Percentiles rank a stretch among this genome's conserved stretches.
Conservation (phyloP, 2,113 vertebrate species). For the Ahaetulla prasina region DNA sequence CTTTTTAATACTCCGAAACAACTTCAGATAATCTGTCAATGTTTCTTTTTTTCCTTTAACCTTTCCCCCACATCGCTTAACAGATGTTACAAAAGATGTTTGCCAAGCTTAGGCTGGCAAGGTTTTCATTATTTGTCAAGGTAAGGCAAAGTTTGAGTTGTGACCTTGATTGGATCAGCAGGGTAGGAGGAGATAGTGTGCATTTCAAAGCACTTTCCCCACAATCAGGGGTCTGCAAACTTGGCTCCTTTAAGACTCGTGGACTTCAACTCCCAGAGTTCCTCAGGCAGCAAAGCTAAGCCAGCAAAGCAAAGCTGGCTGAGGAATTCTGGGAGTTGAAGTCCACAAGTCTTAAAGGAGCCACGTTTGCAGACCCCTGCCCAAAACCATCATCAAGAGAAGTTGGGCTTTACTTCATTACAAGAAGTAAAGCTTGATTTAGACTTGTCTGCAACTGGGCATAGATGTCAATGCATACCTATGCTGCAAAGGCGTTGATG, state of each 20-base stretch:
- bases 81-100: not conserved
- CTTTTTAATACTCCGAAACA: not conserved
- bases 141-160: not conserved
- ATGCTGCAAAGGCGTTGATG: not conserved
- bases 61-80: not conserved
- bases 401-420: not conserved
- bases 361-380: too few species aligned
- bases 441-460: not conserved
- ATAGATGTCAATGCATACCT: not conserved
- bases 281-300: too few species aligned
- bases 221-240: too few species aligned
- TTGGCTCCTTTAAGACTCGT: too few species aligned
- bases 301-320: too few species aligned
- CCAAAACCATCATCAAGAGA: not conserved
- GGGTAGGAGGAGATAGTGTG: too few species aligned
- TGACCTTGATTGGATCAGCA: not conserved
- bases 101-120: not conserved
- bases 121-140: not conserved
- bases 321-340: too few species aligned
- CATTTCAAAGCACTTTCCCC: not conserved
- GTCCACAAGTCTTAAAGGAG: too few species aligned
- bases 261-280: too few species aligned
- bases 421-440: not conserved
- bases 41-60: not conserved
- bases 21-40: not conserved